A percentile compares a stretch with the other conserved stretches of the same genome.
Evolutionary conservation across 2,888 invertebrate species (phyloP).

Genomic region (Drosophila neonasuta): DNA sequence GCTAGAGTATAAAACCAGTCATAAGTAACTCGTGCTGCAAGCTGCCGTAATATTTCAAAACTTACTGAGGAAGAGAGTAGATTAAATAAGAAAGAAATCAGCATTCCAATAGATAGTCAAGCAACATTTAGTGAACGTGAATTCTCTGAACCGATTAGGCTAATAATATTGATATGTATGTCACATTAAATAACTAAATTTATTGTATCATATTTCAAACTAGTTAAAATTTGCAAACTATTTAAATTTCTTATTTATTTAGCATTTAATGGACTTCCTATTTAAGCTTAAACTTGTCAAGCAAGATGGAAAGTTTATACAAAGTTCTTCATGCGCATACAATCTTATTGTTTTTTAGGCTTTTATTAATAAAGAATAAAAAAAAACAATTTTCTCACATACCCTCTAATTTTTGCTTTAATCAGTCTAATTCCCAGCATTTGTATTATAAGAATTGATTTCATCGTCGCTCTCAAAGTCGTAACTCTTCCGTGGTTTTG

Average conservation of each 20-base stretch:
- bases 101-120: constrained; percentile 1
- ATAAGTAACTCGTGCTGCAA: constrained; percentile 22
- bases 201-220: constrained; percentile 8
- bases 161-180: constrained; percentile 10
- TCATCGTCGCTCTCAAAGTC: not conserved
- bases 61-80: not conserved
- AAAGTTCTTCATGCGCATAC: not conserved
- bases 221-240: not conserved
- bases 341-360: not conserved
- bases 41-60: constrained; percentile 3
- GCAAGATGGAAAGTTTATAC: not conserved
- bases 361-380: not conserved
- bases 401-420: not conserved
- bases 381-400: constrained; percentile 1
- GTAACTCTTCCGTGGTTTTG: constrained; percentile 10
- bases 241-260: not conserved
- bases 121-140: constrained; percentile 8
- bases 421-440: not conserved
- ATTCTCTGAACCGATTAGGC: constrained; percentile 1
- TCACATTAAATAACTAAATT: constrained; percentile 5
- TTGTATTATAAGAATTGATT: not conserved
- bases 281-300: not conserved
- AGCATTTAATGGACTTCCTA: not conserved
- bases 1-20: constrained; percentile 31
- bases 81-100: not conserved